Percentiles rank a stretch among this genome's conserved stretches.
These are phyloP conservation scores for Lithobius niger DNA, from an alignment of 1,140 invertebrate species.

Conservation along the genomic window DNA sequence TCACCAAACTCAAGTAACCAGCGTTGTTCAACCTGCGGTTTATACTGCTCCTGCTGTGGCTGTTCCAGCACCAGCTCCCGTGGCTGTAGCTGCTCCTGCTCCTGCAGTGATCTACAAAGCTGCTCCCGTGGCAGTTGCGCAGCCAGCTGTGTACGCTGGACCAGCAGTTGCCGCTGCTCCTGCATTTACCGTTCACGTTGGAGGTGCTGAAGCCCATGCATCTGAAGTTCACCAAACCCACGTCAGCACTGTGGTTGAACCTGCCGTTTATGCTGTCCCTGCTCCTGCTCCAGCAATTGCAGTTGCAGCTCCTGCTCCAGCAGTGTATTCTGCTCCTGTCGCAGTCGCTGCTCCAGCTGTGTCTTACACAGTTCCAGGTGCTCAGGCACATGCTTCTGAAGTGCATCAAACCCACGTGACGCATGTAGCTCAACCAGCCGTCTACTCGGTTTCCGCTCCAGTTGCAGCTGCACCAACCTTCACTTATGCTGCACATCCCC, in stretches of 20 bases:
- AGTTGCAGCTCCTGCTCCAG: not conserved
- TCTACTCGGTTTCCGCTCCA: not conserved
- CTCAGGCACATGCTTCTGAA: no score
- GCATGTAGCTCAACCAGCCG: not conserved
- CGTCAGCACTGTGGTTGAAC: not conserved
- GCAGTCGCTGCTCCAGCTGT: no score
- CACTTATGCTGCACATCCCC: not conserved
- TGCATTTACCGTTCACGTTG: not conserved
- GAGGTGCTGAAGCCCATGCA: not conserved
- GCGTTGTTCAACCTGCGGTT: not conserved
- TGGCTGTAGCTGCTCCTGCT: not conserved
- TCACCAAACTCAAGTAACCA: not conserved
- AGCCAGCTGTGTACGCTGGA: not conserved
- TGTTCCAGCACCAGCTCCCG: not conserved
- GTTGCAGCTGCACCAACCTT: not conserved
- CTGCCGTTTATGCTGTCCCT: not conserved
- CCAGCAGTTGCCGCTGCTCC: not conserved
- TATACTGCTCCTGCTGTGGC: not conserved
- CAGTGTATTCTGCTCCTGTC: no score
- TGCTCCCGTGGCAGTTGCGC: not conserved
- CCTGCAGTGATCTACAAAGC: not conserved
- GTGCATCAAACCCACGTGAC: no score
- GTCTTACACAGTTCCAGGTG: no score
- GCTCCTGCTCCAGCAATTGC: not conserved
- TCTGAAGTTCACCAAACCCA: no score